Evolutionary conservation across 2,797 vertebrate species (phyloP).

Genomic region (Urosaurus nigricauda): DNA sequence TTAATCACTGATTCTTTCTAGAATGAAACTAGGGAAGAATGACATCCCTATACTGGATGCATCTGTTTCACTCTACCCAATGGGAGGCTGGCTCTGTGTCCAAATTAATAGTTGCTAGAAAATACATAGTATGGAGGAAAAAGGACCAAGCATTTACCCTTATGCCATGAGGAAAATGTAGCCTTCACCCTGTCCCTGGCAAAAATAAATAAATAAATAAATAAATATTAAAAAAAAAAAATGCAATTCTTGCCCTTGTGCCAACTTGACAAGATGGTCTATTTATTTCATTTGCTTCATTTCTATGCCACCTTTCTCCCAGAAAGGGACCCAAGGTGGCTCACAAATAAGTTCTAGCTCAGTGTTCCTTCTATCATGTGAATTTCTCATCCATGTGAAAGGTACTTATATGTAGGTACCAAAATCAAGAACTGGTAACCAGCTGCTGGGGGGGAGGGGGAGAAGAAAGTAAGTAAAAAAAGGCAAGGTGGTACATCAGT

Average conservation of each 20-base stretch:
- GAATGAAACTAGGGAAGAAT: too few species aligned
- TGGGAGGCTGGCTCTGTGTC: not conserved
- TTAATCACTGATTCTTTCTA: too few species aligned
- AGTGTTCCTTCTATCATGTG: not conserved
- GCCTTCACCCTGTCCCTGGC: not conserved
- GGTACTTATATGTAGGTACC: not conserved
- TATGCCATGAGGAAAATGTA: not conserved
- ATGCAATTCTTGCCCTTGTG: too few species aligned
- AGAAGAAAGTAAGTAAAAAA: not conserved
- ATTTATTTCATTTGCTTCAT: too few species aligned
- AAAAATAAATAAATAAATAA: too few species aligned
- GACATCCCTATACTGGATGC: not conserved
- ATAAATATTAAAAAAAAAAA: too few species aligned
- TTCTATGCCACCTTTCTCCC: too few species aligned
- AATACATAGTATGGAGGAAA: too few species aligned
- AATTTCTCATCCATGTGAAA: not conserved
- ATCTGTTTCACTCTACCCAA: not conserved
- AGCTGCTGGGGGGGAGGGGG: not conserved
- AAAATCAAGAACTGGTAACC: not conserved
- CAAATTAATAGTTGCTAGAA: not conserved
- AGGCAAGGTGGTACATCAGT: not conserved
- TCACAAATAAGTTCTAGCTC: not conserved
- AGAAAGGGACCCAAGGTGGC: too few species aligned
- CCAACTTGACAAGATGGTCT: not conserved
- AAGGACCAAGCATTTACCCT: not conserved